A percentile compares a stretch with the other conserved stretches of the same genome.
Conservation (phyloP, 2,797 vertebrate species). For the Xyrichtys novacula region DNA sequence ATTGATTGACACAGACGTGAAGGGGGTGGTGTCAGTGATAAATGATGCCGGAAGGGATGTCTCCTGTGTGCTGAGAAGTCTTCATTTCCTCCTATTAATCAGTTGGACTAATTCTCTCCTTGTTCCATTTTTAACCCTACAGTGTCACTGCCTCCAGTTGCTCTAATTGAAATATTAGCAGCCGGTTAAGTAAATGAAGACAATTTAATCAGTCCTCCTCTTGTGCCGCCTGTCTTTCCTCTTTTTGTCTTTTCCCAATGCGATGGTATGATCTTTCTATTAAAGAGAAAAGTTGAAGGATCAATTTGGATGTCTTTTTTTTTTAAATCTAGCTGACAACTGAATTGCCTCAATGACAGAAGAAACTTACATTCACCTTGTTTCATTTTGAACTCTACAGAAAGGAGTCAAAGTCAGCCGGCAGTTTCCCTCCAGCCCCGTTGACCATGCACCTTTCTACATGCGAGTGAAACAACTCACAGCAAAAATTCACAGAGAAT, state of each 20-base stretch:
- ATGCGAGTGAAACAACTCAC: background rate
- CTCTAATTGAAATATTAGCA: slow-evolving; percentile 91
- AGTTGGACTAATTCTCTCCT: slow-evolving; percentile 84
- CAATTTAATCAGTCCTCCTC: slow-evolving; percentile 86
- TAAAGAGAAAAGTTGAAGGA: slow-evolving; percentile 83
- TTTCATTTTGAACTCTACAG: slow-evolving; percentile 68
- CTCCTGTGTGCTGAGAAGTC: slow-evolving; percentile 81
- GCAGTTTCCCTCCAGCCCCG: slow-evolving; percentile 3
- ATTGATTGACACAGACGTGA: slow-evolving; percentile 68
- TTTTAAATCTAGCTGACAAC: slow-evolving; percentile 76
- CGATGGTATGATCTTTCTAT: slow-evolving; percentile 85
- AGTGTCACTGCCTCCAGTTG: slow-evolving; percentile 84
- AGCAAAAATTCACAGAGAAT: too few relatives aligned
- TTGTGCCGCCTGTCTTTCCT: slow-evolving; percentile 57
- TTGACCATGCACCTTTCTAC: slow-evolving; percentile 14
- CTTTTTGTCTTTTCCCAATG: slow-evolving; percentile 74
- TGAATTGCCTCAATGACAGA: slow-evolving; percentile 75
- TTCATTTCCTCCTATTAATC: slow-evolving; percentile 89
- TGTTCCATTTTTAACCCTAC: slow-evolving; percentile 88
- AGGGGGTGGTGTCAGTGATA: slow-evolving; percentile 80
- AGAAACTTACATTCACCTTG: slow-evolving; percentile 72
- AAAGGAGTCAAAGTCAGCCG: slow-evolving; percentile 41
- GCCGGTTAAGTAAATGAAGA: slow-evolving; percentile 89
- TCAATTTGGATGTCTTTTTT: slow-evolving; percentile 75
- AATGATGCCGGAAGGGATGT: slow-evolving; percentile 79